Evolutionary conservation across 2,113 vertebrate species (phyloP).

Genomic region (Grammomys dolichurus): DNA sequence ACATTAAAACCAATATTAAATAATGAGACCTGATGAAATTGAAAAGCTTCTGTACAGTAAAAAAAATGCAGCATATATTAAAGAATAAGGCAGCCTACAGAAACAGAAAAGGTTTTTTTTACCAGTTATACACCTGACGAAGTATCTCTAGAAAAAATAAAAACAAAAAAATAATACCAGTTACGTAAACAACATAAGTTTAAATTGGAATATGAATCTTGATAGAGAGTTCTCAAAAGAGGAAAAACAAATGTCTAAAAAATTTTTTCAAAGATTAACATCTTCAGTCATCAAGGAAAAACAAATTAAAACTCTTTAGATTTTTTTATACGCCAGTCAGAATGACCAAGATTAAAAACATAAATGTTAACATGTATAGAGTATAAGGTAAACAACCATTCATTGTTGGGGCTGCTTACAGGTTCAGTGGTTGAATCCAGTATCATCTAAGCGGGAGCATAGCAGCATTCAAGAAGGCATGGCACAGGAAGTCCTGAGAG

Average conservation of each 20-base stretch:
- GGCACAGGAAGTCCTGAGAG: too few species aligned
- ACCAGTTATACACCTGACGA: background rate
- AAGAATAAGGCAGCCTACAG: background rate
- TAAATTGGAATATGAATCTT: background rate
- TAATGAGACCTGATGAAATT: background rate
- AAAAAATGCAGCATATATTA: background rate
- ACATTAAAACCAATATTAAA: background rate
- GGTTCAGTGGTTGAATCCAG: too few species aligned
- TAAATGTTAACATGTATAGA: background rate
- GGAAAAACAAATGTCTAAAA: background rate
- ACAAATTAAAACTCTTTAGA: background rate
- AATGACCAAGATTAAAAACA: background rate
- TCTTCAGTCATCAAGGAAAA: background rate
- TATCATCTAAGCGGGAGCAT: too few species aligned
- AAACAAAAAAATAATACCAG: background rate
- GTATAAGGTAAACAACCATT: background rate
- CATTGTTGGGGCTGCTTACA: background rate
- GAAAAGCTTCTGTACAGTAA: background rate
- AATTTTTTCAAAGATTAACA: background rate
- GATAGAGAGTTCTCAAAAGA: background rate
- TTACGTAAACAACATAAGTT: background rate
- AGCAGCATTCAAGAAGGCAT: too few species aligned
- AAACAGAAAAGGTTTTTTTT: background rate
- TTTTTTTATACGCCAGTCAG: background rate
- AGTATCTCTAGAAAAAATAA: background rate